Conservation (phyloP, 2,113 vertebrate genomes). For the Protobothrops flavoviridis region DNA sequence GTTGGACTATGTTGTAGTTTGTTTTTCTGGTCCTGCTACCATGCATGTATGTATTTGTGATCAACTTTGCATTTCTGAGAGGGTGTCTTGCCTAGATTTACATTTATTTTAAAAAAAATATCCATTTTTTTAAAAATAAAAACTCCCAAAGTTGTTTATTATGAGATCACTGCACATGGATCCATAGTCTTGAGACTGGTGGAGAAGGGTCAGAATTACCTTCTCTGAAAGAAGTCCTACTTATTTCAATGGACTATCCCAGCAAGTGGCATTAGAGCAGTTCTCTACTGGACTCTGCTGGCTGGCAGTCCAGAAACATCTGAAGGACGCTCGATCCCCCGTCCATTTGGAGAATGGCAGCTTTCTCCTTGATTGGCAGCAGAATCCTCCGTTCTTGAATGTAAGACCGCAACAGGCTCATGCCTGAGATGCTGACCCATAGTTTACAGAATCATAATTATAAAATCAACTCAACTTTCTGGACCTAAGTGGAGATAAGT, state of each 20-base stretch:
- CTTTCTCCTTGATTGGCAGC: background rate
- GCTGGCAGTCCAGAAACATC: background rate
- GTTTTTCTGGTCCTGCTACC: background rate
- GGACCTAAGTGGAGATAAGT: background rate
- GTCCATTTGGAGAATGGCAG: background rate
- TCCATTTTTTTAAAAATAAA: background rate
- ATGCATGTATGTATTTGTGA: background rate
- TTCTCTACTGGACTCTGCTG: background rate
- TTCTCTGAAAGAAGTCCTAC: background rate
- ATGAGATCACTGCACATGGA: background rate
- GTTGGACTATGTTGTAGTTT: background rate
- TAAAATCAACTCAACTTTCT: background rate
- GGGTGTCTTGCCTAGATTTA: background rate
- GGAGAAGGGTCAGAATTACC: background rate
- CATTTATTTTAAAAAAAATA: background rate
- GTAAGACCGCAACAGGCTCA: background rate
- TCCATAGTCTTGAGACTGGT: background rate
- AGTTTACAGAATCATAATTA: background rate
- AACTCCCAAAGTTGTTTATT: background rate
- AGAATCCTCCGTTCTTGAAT: background rate
- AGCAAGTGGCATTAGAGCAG: background rate
- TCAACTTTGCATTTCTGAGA: background rate
- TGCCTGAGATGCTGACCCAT: background rate
- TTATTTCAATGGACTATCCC: background rate
- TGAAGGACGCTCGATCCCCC: background rate